These are phyloP conservation scores for Ennomos quercinarius DNA, from an alignment of 2,888 invertebrate species.

Conservation along the genomic window DNA sequence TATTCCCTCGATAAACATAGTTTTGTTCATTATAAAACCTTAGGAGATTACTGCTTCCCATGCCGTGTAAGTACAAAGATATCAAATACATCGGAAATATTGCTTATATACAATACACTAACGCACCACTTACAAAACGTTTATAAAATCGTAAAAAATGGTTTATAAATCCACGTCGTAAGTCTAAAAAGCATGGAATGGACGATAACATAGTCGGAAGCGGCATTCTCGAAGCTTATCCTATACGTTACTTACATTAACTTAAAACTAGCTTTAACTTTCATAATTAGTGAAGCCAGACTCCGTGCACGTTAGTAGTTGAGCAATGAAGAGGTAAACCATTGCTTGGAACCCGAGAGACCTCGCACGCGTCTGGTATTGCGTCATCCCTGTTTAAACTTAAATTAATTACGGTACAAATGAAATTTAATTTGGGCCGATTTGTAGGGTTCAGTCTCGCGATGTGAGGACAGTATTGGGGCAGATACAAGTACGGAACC, in stretches of 20 bases:
- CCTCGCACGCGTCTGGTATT: constrained; percentile 63
- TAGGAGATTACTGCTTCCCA: constrained; percentile 20
- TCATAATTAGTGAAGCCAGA: constrained; percentile 63
- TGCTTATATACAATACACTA: constrained; percentile 68
- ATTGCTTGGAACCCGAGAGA: constrained; percentile 1
- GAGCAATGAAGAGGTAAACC: constrained; percentile 1
- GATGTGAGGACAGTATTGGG: constrained; percentile 44
- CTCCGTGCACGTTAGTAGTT: constrained; percentile 42
- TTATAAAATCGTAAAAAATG: constrained; percentile 45
- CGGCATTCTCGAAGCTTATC: constrained; percentile 57
- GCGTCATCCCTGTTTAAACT: constrained; percentile 71
- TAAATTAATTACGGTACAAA: constrained; percentile 61
- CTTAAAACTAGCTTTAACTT: constrained; percentile 66
- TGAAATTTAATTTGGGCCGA: constrained; percentile 42
- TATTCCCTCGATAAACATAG: constrained; percentile 35
- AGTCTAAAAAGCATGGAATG: constrained; percentile 68
- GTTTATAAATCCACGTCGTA: constrained; percentile 41
- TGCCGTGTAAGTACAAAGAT: constrained; percentile 52
- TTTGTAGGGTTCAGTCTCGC: constrained; percentile 67
- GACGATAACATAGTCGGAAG: constrained; percentile 63
- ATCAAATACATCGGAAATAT: constrained; percentile 49
- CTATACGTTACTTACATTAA: constrained; percentile 69
- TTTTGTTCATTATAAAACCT: constrained; percentile 29
- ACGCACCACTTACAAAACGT: constrained; percentile 61
- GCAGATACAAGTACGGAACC: constrained; percentile 45